Percentiles rank a stretch among this genome's conserved stretches.
Conservation (phyloP, 2,888 invertebrate species). For the Macrosiphum euphorbiae region DNA sequence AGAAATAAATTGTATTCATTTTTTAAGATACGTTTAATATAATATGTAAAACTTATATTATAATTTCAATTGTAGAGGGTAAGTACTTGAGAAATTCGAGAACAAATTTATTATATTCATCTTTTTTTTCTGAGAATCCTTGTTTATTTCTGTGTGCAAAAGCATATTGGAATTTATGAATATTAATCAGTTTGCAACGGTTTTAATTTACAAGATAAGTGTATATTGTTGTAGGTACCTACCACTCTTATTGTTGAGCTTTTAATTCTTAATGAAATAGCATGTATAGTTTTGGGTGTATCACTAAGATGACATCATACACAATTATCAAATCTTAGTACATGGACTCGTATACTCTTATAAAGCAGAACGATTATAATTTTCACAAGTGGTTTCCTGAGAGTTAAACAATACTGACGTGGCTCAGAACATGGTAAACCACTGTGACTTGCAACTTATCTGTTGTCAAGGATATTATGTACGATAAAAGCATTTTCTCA, state of each 20-base stretch:
- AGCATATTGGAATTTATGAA: not conserved
- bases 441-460: too few species aligned
- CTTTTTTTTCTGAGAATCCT: not conserved
- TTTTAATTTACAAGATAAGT: not conserved
- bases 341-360: too few species aligned
- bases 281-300: too few species aligned
- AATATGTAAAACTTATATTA: not conserved
- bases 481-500: too few species aligned
- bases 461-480: too few species aligned
- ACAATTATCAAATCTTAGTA: too few species aligned
- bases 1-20: not conserved
- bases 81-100: not conserved
- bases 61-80: not conserved
- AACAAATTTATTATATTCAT: not conserved
- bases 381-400: too few species aligned
- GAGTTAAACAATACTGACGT: too few species aligned
- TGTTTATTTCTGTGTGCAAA: not conserved
- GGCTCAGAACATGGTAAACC: too few species aligned
- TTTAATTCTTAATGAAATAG: not conserved
- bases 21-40: not conserved
- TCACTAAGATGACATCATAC: too few species aligned
- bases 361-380: too few species aligned
- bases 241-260: not conserved
- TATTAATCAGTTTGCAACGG: not conserved
- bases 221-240: not conserved